Percentiles rank a stretch among this genome's conserved stretches.
Conservation (phyloP, 2,888 invertebrate species). For the Hirtodrosophila alboralis region DNA sequence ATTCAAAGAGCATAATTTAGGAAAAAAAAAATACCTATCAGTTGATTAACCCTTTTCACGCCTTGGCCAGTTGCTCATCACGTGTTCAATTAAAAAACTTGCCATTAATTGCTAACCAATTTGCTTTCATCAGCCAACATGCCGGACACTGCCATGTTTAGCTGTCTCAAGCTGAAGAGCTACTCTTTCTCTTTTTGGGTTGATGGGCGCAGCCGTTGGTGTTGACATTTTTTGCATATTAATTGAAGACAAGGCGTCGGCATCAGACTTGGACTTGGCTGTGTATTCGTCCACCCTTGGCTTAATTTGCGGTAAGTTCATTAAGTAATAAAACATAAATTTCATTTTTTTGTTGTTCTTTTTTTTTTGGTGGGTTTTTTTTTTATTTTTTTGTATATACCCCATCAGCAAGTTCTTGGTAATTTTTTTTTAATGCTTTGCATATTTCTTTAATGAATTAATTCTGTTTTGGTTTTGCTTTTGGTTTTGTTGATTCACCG, state of each 20-base stretch:
- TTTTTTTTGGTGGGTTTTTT: constrained; percentile 15
- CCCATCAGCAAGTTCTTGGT: constrained; percentile 59
- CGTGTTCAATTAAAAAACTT: constrained; percentile 71
- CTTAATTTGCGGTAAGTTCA: constrained; percentile 81
- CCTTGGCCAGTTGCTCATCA: constrained; percentile 27
- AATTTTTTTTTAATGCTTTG: constrained; percentile 71
- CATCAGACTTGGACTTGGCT: constrained; percentile 22
- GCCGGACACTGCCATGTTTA: constrained; percentile 44
- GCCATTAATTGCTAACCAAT: constrained; percentile 72
- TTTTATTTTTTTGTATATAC: constrained; percentile 17
- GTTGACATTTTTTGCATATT: constrained; percentile 83
- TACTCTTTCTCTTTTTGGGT: constrained; percentile 7
- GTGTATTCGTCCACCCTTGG: constrained; percentile 52
- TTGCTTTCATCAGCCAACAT: constrained; percentile 54
- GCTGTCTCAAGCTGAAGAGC: constrained; percentile 5
- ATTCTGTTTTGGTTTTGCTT: constrained; percentile 79
- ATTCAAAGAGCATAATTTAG: too few relatives aligned
- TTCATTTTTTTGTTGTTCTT: constrained; percentile 49
- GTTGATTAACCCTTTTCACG: constrained; percentile 36
- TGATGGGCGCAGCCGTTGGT: constrained; percentile 64
- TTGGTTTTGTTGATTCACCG: constrained; percentile 78
- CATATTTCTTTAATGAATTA: constrained; percentile 83
- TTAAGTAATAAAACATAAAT: constrained; percentile 82
- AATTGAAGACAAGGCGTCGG: constrained; percentile 69
- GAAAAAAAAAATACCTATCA: constrained; percentile 2